phyloP scores from a whole-genome alignment of 2,797 vertebrate genomes.

The Sebastes trivittatus region DNA sequence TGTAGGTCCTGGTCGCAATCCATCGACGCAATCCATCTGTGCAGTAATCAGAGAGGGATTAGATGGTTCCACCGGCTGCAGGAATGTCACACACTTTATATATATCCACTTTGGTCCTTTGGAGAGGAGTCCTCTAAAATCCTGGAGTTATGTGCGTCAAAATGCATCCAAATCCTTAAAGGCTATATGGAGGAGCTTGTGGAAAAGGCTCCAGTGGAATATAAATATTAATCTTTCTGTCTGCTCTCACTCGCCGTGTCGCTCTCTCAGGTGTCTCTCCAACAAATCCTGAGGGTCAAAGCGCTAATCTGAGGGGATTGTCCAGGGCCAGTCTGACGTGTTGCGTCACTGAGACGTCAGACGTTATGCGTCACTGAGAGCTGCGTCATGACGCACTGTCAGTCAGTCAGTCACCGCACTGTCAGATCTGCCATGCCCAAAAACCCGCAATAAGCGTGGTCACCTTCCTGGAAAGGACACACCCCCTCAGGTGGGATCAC shows the following conservation, averaged over 20 bases:
- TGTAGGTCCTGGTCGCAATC: conserved; percentile 7
- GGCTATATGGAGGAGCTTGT: not conserved
- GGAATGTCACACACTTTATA: conserved; percentile 17
- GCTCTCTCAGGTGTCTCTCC: conserved; percentile 31
- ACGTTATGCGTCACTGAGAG: conserved; percentile 27
- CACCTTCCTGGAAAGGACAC: not conserved
- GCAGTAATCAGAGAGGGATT: conserved; percentile 58
- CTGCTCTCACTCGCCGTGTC: not conserved
- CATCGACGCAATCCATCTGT: conserved; percentile 40
- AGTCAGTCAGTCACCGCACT: not conserved
- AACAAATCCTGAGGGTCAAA: conserved; percentile 69
- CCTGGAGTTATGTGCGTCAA: not conserved
- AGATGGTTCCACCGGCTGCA: conserved; percentile 33
- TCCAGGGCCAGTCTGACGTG: not conserved
- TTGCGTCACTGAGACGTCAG: conserved; percentile 29
- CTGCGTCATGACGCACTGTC: not conserved
- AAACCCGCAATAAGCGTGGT: not conserved
- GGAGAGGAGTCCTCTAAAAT: not conserved
- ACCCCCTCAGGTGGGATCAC: not conserved
- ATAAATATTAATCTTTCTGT: not conserved
- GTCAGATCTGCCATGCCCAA: conserved; percentile 1
- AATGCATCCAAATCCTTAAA: not conserved
- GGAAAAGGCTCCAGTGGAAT: not conserved
- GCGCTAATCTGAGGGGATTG: conserved; percentile 72
- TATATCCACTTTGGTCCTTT: not conserved